Evolutionary conservation across 2,113 vertebrate species (phyloP).

Genomic region (Arenaria interpres): DNA sequence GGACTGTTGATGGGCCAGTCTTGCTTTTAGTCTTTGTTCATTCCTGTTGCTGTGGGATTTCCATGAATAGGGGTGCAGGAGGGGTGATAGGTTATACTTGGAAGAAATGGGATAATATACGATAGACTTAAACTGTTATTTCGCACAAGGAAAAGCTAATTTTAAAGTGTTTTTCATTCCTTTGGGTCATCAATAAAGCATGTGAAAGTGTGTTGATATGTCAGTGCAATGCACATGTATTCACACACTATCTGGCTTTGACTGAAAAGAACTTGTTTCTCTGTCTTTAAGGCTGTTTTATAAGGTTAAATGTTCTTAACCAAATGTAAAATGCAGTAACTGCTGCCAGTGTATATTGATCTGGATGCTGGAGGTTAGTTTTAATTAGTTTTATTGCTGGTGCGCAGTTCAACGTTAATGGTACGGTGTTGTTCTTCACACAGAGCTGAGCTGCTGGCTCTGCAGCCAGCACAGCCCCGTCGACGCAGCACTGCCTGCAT

Average conservation of each 20-base stretch:
- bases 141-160: not conserved
- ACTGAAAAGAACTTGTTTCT: not conserved
- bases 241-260: not conserved
- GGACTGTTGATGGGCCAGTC: too few species aligned
- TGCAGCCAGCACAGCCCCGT: not conserved
- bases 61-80: not conserved
- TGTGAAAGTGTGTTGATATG: accelerated
- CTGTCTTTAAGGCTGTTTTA: not conserved
- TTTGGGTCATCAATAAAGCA: not conserved
- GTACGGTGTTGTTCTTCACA: not conserved
- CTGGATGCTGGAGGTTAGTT: not conserved
- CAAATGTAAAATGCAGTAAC: not conserved
- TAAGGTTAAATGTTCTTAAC: not conserved
- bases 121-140: not conserved
- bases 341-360: not conserved
- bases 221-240: accelerated
- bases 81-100: not conserved
- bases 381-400: constrained; percentile 19
- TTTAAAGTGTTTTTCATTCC: not conserved
- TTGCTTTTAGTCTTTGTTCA: not conserved
- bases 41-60: not conserved
- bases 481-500: not conserved
- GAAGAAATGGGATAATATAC: not conserved
- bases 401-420: not conserved
- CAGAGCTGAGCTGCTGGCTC: not conserved